Base-by-base conservation (phyloP, 2,113 vertebrate genomes). In the Dromas ardeola region DNA sequence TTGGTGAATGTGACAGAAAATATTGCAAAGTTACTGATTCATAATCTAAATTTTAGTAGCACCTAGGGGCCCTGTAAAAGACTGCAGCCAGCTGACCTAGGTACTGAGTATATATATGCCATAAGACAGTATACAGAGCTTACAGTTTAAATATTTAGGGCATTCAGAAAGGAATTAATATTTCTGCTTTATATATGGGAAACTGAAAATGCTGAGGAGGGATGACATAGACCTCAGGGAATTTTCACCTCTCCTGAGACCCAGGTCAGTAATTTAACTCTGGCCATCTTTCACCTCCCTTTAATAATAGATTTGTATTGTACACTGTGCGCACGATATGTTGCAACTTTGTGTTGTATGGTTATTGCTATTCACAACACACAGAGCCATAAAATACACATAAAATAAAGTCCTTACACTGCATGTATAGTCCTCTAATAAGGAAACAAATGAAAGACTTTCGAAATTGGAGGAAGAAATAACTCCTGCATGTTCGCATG, bases 21-120 rank as follows among this genome's bases (percentile, higher is more conserved):
- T 78, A 90, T 10, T 58, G 55, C 45, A 69, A 84, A 83, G 55
- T 74, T 92, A 77, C 50, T 49, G 67, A 81, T 90, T 79, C 43
- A 36, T 92, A 82, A 88, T 90, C 93, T 73, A 70, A 80, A 90
- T 96, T 92, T 91, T 70, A 94, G 53, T 82, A 94, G 58, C 58
- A 91, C 49, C 70, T 87, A 93, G 61, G 25, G 36, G 19, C 21
- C 21, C 26, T 81, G 38, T 56, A 61, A 74, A 91, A 95, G 45
- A 80, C 19, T 89, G 59, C 70, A 85, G 59, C 26, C 21, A 27
- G 65, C 30, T 84, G 53, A 88, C 61, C 74, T 72, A 63, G 62
- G 58, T 29, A 52, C 29, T 26, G n/a, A 82, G 61, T 36, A 58
- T 69, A 71, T 52, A 50, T 42, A 80, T 32, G 59, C 49, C 50